phyloP scores from a whole-genome alignment of 2,113 vertebrate species.

The Ranitomeya variabilis region DNA sequence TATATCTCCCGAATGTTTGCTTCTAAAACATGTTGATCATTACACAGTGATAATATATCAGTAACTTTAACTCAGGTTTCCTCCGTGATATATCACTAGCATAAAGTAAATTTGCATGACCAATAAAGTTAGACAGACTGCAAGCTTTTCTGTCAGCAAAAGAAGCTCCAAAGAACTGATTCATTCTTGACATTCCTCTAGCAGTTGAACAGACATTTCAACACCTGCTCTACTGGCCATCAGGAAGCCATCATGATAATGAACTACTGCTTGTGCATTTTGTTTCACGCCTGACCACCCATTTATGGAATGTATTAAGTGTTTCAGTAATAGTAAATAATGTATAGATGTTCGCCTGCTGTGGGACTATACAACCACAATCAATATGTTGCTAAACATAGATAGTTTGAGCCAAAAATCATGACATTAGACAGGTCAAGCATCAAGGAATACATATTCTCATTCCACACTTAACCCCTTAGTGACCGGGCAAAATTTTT shows the following conservation, averaged over 20 bases:
- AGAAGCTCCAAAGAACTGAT: slow-evolving; percentile 20
- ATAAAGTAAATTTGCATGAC: slow-evolving; percentile 10
- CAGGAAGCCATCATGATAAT: slow-evolving; percentile 28
- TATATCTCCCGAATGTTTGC: not conserved
- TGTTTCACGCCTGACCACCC: slow-evolving; percentile 19
- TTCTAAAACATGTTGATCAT: not conserved
- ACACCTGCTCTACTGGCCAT: slow-evolving; percentile 23
- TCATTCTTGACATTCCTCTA: slow-evolving; percentile 31
- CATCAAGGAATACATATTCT: not conserved
- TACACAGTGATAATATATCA: not conserved
- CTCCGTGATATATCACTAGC: not conserved
- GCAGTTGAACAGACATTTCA: slow-evolving; percentile 14
- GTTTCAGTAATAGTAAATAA: not conserved
- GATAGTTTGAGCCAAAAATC: not conserved
- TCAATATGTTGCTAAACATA: not conserved
- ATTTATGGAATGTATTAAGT: slow-evolving; percentile 23
- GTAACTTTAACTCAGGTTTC: not conserved
- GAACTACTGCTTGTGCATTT: not conserved
- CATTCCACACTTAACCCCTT: not conserved
- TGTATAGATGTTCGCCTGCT: not conserved
- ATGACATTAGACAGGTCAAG: not conserved
- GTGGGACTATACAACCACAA: not conserved
- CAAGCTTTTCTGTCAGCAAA: slow-evolving; percentile 30
- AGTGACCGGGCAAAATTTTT: no score
- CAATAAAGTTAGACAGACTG: slow-evolving; percentile 12